Evolutionary conservation across 2,797 vertebrate species (phyloP).

Genomic region (Agapornis canus): DNA sequence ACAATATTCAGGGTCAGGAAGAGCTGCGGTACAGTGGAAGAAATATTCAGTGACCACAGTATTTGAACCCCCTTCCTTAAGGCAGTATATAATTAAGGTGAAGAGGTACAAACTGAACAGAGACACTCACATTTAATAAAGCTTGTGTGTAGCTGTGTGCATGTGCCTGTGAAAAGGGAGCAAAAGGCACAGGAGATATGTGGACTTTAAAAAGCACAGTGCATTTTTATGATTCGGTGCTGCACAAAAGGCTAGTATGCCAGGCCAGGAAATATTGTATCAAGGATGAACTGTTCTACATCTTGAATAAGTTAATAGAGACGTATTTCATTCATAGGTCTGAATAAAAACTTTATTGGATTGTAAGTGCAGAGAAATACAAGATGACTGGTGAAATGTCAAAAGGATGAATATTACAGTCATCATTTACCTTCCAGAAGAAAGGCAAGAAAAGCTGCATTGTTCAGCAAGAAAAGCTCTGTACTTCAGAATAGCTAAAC

Average conservation of each 20-base stretch:
- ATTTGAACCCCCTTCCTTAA: fast-evolving
- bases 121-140: not conserved
- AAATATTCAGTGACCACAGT: not conserved
- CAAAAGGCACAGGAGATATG: not conserved
- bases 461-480: not conserved
- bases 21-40: not conserved
- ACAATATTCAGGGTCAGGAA: not conserved
- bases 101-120: not conserved
- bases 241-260: not conserved
- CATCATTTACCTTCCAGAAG: not conserved
- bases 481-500: not conserved
- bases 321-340: not conserved
- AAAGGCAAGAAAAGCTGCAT: not conserved
- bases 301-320: not conserved
- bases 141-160: not conserved
- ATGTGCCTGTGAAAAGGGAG: not conserved
- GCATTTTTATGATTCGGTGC: not conserved
- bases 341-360: not conserved
- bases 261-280: not conserved
- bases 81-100: not conserved
- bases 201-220: not conserved
- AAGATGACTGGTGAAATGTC: not conserved
- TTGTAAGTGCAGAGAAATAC: not conserved
- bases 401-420: not conserved
- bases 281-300: not conserved